These are phyloP conservation scores for Acleris holmiana DNA, from an alignment of 2,888 invertebrate species.

Conservation along the genomic window DNA sequence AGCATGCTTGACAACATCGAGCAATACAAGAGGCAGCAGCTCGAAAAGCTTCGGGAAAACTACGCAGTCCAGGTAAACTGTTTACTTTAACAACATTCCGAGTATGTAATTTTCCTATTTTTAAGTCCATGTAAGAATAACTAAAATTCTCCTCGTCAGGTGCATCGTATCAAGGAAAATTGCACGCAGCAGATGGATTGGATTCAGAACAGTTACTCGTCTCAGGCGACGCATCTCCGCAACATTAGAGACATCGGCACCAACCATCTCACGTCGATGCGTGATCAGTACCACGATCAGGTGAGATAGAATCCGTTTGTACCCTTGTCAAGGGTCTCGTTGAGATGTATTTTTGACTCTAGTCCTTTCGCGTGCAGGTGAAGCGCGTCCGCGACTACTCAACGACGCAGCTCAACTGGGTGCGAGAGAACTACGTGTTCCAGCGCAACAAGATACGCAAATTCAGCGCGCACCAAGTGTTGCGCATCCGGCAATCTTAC, in stretches of 20 bases:
- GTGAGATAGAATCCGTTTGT: constrained; percentile 66
- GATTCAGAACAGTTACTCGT: constrained; percentile 95
- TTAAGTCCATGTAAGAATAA: background rate
- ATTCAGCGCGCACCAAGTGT: constrained; percentile 96
- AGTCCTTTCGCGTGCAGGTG: constrained; percentile 84
- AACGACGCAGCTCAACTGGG: constrained; percentile 95
- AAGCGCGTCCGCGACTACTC: constrained; percentile 96
- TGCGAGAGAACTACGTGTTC: constrained; percentile 97
- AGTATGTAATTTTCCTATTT: background rate
- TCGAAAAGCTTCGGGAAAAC: constrained; percentile 95
- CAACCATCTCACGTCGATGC: constrained; percentile 92
- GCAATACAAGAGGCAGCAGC: constrained; percentile 93
- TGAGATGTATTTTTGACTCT: background rate
- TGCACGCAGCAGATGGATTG: constrained; percentile 97
- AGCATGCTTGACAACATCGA: constrained; percentile 96
- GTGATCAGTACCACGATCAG: constrained; percentile 97
- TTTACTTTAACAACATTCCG: background rate
- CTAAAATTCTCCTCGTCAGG: constrained; percentile 73
- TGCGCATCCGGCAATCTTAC: constrained; percentile 95
- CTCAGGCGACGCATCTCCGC: constrained; percentile 93
- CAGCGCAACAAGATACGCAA: constrained; percentile 97
- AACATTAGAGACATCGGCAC: constrained; percentile 97
- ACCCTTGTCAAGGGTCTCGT: background rate
- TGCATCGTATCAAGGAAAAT: constrained; percentile 95
- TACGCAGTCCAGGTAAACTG: constrained; percentile 92